Conservation (phyloP, 2,888 invertebrate species). For the Crossocerus cetratus region DNA sequence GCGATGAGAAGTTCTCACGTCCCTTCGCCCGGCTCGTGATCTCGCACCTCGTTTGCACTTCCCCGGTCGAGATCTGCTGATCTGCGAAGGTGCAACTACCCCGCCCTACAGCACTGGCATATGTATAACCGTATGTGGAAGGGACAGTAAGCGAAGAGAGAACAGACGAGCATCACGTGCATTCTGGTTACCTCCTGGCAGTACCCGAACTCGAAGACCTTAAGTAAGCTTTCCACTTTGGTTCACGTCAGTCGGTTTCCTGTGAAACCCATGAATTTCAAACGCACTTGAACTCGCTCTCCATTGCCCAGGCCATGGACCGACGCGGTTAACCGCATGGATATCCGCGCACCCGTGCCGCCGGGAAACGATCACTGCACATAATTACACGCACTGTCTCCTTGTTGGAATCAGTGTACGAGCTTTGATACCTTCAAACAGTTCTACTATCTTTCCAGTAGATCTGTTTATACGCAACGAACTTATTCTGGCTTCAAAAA, state of each 20-base stretch:
- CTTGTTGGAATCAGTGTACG: too few species aligned
- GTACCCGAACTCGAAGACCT: slow-evolving; percentile 24
- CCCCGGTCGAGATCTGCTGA: slow-evolving; percentile 28
- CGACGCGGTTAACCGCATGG: slow-evolving; percentile 4
- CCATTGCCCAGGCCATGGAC: slow-evolving; percentile 29
- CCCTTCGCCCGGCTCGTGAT: slow-evolving; percentile 20
- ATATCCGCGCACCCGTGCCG: slow-evolving; percentile 6
- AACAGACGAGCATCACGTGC: slow-evolving; percentile 6
- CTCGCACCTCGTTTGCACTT: slow-evolving; percentile 36
- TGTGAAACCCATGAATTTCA: slow-evolving; percentile 63
- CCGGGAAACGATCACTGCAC: slow-evolving; percentile 25
- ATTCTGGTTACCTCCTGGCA: slow-evolving; percentile 2
- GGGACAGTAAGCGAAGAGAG: neutral
- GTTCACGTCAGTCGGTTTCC: slow-evolving; percentile 31
- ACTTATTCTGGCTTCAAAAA: too few species aligned
- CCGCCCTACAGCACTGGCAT: neutral
- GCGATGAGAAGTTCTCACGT: slow-evolving; percentile 40
- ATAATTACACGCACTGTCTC: slow-evolving; percentile 28
- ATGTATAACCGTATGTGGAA: slow-evolving; percentile 5
- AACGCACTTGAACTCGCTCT: slow-evolving; percentile 43
- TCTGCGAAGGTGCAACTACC: too few species aligned
- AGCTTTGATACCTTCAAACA: too few species aligned
- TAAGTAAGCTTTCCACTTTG: slow-evolving; percentile 27
- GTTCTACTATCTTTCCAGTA: too few species aligned
- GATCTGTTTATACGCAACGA: too few species aligned